These are phyloP conservation scores for Ancistrus triradiatus DNA, from an alignment of 2,113 vertebrate species.

Conservation along the genomic window DNA sequence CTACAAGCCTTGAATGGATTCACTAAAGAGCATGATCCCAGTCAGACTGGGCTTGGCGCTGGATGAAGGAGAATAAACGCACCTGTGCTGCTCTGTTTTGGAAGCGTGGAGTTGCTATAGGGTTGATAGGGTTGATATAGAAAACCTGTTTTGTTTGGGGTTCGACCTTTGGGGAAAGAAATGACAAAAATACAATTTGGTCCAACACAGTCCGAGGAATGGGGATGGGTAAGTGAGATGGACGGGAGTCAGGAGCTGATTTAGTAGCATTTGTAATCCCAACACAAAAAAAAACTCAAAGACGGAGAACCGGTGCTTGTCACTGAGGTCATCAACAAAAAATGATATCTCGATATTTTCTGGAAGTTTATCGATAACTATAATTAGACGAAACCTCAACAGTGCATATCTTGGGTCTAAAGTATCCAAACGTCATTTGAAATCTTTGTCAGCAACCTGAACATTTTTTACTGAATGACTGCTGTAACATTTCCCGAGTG, in stretches of 20 bases:
- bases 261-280: conserved; percentile 10
- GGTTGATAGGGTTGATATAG: conserved; percentile 58
- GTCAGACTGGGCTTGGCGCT: conserved; percentile 28
- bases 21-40: conserved; percentile 25
- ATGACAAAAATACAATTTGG: conserved; percentile 47
- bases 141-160: conserved; percentile 58
- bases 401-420: too few species aligned
- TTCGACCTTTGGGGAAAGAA: conserved; percentile 52
- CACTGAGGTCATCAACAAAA: too few species aligned
- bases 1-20: conserved; percentile 21
- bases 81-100: conserved; percentile 56
- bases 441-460: too few species aligned
- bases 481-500: too few species aligned
- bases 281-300: too few species aligned
- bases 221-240: conserved; percentile 30
- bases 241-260: conserved; percentile 2
- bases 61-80: conserved; percentile 39
- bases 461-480: too few species aligned
- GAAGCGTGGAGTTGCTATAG: conserved; percentile 53
- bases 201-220: conserved; percentile 34
- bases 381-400: too few species aligned
- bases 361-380: too few species aligned
- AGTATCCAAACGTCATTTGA: too few species aligned
- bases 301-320: too few species aligned
- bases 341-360: too few species aligned